Base-by-base conservation (phyloP, 2,888 invertebrate species). In the Gymnosoma rotundatum region DNA sequence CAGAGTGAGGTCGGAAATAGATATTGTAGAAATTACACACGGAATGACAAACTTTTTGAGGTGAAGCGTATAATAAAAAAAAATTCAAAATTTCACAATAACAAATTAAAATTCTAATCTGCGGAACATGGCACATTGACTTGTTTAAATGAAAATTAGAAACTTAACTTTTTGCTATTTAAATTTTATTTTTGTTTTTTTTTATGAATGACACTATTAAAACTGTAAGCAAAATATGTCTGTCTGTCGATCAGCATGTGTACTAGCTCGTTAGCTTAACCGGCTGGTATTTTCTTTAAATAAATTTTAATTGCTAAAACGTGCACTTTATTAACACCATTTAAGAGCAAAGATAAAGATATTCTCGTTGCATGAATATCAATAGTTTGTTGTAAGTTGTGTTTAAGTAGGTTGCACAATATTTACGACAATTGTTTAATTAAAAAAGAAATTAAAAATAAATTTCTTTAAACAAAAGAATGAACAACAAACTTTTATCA, bases 221-320 rank as follows among this genome's bases (percentile, higher is more conserved):
- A 18, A 12, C 12, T 42, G 42, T 63, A 42, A 20, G 2, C 9
- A 10, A 38, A 32, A 36, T 7, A 36, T 50, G 50, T 61, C 32
- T 25, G 14, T 38, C 38, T 32, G 61, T 16, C 42, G 61, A 32
- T 54, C 42, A 10, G 14, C 38, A 18, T 14, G 66, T 42, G 72
- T 78, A 54, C 32, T 61, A 45, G 70, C 61, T 45, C n/a, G 60
- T 54, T 56, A 18, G 36, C 38, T 48, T 48, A 38, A 32, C 48
- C 58, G 64, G 61, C 78, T 66, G 42, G 50, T 70, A 58, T 38
- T 54, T 73, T 61, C 20, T 63, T 48, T 78, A 58, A 83, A 88
- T 89, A 89, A 89, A 89, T 89, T 89, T 88, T 90, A 88, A 90
- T 90, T 90, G 90, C 89, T 80, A 87, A 90, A 90, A 88, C 90